Conservation (phyloP, 2,797 vertebrate genomes). For the Propithecus deckenii region DNA sequence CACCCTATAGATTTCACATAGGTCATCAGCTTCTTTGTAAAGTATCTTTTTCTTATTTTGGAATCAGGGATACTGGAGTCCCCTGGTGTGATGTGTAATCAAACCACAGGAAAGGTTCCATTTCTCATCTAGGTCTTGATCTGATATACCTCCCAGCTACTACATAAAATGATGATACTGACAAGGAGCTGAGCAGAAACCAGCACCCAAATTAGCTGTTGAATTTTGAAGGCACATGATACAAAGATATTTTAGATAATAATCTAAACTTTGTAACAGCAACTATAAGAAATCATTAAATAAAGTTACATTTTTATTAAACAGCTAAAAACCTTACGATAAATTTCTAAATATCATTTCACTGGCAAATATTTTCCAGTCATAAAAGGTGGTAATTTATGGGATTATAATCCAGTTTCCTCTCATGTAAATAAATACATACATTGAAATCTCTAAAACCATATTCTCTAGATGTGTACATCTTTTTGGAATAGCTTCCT, state of each 20-base stretch:
- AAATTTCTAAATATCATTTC: not conserved
- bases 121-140: not conserved
- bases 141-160: not conserved
- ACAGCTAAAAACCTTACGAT: slow-evolving; percentile 14
- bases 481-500: not conserved
- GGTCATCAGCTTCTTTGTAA: not conserved
- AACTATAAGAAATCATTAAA: slow-evolving; percentile 15
- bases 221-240: not conserved
- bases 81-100: not conserved
- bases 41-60: not conserved
- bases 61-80: not conserved
- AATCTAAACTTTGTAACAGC: not conserved
- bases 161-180: not conserved
- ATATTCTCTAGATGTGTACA: not conserved
- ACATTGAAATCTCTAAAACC: not conserved
- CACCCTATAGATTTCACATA: not conserved
- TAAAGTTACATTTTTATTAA: slow-evolving; percentile 37
- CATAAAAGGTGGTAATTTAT: slow-evolving; percentile 13
- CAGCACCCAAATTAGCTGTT: not conserved
- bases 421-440: slow-evolving; percentile 1
- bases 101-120: not conserved
- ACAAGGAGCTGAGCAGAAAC: not conserved
- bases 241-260: not conserved
- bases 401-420: not conserved
- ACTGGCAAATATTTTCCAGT: slow-evolving; percentile 38